These are phyloP conservation scores for Platichthys stellatus DNA, from an alignment of 2,113 vertebrate species.

Conservation along the genomic window DNA sequence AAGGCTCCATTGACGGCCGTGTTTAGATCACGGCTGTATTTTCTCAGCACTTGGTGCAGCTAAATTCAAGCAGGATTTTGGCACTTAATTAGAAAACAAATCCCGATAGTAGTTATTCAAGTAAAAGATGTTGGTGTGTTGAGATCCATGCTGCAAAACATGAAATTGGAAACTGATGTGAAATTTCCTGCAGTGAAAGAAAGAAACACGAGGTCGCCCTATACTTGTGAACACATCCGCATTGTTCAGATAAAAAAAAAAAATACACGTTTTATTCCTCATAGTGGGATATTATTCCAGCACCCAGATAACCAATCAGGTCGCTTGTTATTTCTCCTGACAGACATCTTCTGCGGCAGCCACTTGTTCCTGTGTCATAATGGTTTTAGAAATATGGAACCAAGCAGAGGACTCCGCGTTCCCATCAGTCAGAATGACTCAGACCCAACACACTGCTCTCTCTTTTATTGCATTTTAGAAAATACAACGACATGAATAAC, in stretches of 20 bases:
- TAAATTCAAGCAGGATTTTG: not conserved
- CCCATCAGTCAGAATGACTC: conserved; percentile 52
- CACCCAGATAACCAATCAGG: conserved; percentile 5
- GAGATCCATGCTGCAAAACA: conserved; percentile 7
- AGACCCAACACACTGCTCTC: conserved; percentile 37
- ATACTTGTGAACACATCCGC: conserved; percentile 20
- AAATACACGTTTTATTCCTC: not conserved
- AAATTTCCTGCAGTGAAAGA: conserved; percentile 10
- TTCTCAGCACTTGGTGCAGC: not conserved
- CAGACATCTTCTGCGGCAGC: conserved; percentile 21
- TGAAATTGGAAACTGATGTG: conserved; percentile 11
- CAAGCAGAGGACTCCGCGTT: not conserved
- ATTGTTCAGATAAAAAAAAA: conserved; percentile 15
- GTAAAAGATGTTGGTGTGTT: not conserved
- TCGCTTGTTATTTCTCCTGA: conserved; percentile 9
- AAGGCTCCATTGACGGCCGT: conserved; percentile 12
- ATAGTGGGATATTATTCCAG: conserved; percentile 16
- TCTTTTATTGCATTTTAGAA: conserved; percentile 48
- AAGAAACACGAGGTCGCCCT: conserved; percentile 13
- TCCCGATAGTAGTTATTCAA: conserved; percentile 14
- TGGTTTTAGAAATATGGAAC: not conserved
- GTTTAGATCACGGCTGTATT: too few relatives aligned
- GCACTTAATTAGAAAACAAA: conserved; percentile 1
- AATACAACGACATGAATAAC: conserved; percentile 62
- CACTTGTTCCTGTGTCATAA: conserved; percentile 20